A percentile compares a stretch with the other conserved stretches of the same genome.
phyloP scores from a whole-genome alignment of 2,113 vertebrate genomes.

The Myrmecobius fasciatus region DNA sequence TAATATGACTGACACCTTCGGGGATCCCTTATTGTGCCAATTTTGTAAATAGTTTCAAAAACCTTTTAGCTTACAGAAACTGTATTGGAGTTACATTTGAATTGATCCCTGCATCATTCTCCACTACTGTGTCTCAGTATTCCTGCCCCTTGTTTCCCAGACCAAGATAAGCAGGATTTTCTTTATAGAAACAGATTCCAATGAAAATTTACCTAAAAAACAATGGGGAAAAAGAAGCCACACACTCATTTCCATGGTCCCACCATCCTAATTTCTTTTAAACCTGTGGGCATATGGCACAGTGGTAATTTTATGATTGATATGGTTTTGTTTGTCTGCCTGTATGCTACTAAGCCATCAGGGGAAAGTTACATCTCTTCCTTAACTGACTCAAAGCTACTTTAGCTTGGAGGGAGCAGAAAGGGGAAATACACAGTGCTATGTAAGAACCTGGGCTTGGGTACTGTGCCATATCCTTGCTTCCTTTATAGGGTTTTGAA shows the following conservation, averaged over 20 bases:
- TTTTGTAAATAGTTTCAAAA: conserved; percentile 6
- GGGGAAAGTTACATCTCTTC: neutral
- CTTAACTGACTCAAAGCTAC: conserved; percentile 15
- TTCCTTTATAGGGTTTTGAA: conserved; percentile 46
- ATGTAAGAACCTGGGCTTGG: neutral
- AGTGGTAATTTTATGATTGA: neutral
- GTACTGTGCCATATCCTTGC: neutral
- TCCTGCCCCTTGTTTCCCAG: conserved; percentile 7
- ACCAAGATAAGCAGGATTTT: neutral
- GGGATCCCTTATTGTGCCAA: neutral
- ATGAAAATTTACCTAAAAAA: neutral
- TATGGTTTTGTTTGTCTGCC: neutral
- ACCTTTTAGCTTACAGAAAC: conserved; percentile 16
- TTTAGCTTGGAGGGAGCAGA: neutral
- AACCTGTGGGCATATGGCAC: neutral
- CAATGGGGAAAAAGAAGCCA: neutral
- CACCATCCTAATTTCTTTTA: conserved; percentile 11
- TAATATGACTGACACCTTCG: neutral
- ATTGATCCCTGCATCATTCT: neutral
- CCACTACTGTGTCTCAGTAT: neutral
- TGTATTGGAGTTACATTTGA: neutral
- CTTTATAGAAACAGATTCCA: neutral
- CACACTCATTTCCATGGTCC: conserved; percentile 8
- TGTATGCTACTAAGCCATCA: neutral
- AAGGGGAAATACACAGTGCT: neutral